phyloP scores from a whole-genome alignment of 2,888 invertebrate genomes.

The Mesodorylaimus sp. region DNA sequence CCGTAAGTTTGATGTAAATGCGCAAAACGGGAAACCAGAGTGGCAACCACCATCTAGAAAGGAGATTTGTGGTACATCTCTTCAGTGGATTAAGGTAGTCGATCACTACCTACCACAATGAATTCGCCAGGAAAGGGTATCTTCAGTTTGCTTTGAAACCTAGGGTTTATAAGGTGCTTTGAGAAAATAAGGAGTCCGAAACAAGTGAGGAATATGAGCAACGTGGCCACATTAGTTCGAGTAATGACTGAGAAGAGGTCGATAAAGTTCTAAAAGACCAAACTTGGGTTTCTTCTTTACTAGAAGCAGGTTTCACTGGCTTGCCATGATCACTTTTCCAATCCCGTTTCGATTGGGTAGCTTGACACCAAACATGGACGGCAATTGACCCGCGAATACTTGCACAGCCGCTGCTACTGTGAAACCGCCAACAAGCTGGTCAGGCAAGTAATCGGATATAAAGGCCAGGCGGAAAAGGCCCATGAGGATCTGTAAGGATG shows the following conservation, averaged over 20 bases:
- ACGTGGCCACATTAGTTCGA: conserved; percentile 46
- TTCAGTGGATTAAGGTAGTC: neutral
- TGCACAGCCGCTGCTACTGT: no score
- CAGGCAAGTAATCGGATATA: no score
- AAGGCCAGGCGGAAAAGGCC: no score
- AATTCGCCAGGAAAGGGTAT: conserved; percentile 32
- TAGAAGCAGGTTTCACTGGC: no score
- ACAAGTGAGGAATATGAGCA: conserved; percentile 40
- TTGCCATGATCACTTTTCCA: no score
- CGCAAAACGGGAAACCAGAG: neutral
- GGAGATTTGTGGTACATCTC: no score
- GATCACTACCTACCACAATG: conserved; percentile 18
- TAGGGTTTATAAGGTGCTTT: conserved; percentile 35
- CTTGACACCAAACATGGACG: no score
- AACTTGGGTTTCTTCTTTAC: no score
- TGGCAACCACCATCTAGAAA: neutral
- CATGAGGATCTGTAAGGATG: no score
- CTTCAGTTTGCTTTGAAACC: conserved; percentile 31
- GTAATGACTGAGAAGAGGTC: conserved; percentile 43
- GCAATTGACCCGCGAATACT: no score
- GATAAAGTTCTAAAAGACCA: conserved; percentile 43
- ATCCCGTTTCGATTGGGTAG: no score
- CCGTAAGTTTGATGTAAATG: neutral
- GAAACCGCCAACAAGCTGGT: no score
- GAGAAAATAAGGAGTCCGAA: conserved; percentile 26